Conservation (phyloP, 2,888 invertebrate species). For the Cryptocephalus moraei region DNA sequence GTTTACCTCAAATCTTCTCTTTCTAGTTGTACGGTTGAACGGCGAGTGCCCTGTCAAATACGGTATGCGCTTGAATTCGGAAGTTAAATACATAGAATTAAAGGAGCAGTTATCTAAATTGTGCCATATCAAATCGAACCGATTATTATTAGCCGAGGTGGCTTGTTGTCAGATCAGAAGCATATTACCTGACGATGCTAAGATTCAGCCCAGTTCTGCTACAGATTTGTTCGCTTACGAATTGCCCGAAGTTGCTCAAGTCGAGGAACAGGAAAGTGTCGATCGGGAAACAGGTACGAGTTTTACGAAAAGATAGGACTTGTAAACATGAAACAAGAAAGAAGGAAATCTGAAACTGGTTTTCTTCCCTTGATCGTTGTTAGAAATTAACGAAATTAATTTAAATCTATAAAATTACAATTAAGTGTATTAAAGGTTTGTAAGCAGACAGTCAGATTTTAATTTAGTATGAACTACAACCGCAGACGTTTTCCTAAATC, state of each 20-base stretch:
- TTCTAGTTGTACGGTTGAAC: conserved; percentile 62
- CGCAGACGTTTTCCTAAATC: too few species aligned
- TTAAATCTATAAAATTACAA: too few species aligned
- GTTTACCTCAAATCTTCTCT: not conserved
- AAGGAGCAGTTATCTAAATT: conserved; percentile 59
- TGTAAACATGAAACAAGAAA: not conserved
- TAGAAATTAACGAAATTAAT: too few species aligned
- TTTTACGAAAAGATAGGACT: not conserved
- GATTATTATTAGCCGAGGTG: conserved; percentile 63
- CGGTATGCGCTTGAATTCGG: conserved; percentile 72
- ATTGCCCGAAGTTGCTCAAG: conserved; percentile 39
- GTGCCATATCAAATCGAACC: conserved; percentile 49
- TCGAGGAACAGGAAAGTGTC: conserved; percentile 18
- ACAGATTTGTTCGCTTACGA: conserved; percentile 61
- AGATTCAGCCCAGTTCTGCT: conserved; percentile 42
- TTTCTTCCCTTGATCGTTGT: too few species aligned
- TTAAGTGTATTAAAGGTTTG: too few species aligned
- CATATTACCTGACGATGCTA: conserved; percentile 43
- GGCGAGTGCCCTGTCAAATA: conserved; percentile 78
- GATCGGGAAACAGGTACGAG: conserved; percentile 22
- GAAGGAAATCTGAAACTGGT: too few species aligned
- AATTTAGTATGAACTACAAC: too few species aligned
- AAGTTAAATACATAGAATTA: conserved; percentile 67
- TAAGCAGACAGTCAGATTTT: too few species aligned
- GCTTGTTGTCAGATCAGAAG: conserved; percentile 58